Evolutionary conservation across 2,113 vertebrate species (phyloP), one percentile per base, ranked within the genome.

Genomic region (Amazona vittata): DNA sequence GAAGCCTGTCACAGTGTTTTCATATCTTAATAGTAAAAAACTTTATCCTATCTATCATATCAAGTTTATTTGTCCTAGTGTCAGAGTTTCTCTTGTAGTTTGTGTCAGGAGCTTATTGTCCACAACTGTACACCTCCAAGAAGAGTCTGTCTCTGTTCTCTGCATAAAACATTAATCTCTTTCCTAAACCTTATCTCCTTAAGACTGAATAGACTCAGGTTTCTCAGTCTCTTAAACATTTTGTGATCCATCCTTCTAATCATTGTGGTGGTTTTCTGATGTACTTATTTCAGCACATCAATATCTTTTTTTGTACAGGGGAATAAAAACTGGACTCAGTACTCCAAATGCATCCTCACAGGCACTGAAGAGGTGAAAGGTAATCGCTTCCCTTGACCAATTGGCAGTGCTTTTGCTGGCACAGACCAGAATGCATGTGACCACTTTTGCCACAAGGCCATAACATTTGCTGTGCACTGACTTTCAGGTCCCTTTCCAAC

Each of bases 1-100:
- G 9, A 31, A 83, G 35, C 6, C 2, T 26, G 5, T 10, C 3
- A 1, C 1, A 1, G 2, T 2, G 79, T 83, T 62, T 77, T 1
- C 5, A 33, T 62, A 41, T 55, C 85, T 71, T 71, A 24, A 4
- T 7, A 1, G 9, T 49, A 13, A 71, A 86, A 90, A 70, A 5
- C 4, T 15, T 62, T 67, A 59, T 37, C 7, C 2, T 35, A 39
- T n/a, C 55, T 57, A n/a, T 57, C 55, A 29, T 52, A 57, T 39
- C 4, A 63, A 37, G 5, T 52, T 53, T 46, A 39, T 69, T 89
- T 85, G 67, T 35, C 15, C 15, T 47, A 28, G 3, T 37, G 44
- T 28, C 11, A 18, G 11, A 50, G 9, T 37, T 71, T 76, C 3
- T 92, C 9, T 18, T 71, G 37, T 2, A 39, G 5, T 29, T 70